These are phyloP conservation scores for Drosophila limbata DNA, from an alignment of 2,888 invertebrate genomes.

Conservation along the genomic window DNA sequence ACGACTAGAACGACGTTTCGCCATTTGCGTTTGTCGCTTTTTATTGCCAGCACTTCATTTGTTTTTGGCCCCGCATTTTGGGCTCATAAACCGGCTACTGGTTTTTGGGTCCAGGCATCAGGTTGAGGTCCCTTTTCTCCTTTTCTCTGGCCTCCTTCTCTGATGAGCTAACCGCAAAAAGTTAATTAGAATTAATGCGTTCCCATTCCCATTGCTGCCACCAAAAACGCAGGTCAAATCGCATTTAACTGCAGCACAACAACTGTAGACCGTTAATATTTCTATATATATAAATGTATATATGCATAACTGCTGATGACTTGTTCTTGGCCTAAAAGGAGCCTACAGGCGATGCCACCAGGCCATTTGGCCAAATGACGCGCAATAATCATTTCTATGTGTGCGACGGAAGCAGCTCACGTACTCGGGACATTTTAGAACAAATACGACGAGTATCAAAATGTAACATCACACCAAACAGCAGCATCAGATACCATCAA, in stretches of 20 bases:
- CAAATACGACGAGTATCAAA: conserved; percentile 75
- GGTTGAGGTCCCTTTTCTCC: conserved; percentile 37
- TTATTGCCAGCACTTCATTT: conserved; percentile 82
- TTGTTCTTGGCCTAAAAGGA: conserved; percentile 15
- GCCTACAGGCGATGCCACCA: conserved; percentile 5
- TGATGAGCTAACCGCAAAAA: conserved; percentile 75
- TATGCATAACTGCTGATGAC: conserved; percentile 32
- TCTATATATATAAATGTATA: conserved; percentile 40
- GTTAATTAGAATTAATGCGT: conserved; percentile 81
- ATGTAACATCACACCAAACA: conserved; percentile 71
- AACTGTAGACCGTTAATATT: conserved; percentile 58
- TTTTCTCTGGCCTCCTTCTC: not conserved
- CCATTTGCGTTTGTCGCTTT: conserved; percentile 81
- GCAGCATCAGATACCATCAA: conserved; percentile 35
- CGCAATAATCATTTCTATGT: conserved; percentile 75
- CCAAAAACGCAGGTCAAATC: conserved; percentile 60
- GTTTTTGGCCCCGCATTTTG: conserved; percentile 69
- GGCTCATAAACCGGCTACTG: conserved; percentile 61
- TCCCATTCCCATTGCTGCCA: not conserved
- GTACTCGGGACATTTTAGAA: conserved; percentile 71
- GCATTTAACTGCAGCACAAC: conserved; percentile 68
- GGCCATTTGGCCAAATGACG: conserved; percentile 69
- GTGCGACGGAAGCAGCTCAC: conserved; percentile 65
- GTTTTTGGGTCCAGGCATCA: conserved; percentile 1
- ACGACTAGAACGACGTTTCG: conserved; percentile 45